These are phyloP conservation scores for Acleris emargana DNA, from an alignment of 2,888 invertebrate species.

Conservation along the genomic window DNA sequence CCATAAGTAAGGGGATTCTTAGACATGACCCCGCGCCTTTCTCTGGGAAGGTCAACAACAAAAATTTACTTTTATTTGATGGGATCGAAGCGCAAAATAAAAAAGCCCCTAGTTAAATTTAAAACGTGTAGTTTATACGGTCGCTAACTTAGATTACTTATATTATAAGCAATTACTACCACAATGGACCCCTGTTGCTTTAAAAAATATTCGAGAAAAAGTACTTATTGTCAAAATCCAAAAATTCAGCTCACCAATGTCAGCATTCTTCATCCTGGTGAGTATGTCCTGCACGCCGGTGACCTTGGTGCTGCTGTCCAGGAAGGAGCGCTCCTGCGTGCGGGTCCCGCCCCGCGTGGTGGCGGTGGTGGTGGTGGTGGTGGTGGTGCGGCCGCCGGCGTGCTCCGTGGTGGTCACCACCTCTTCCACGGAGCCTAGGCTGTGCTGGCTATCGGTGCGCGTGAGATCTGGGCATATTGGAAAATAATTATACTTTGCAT, in stretches of 20 bases:
- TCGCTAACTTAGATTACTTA: too few species aligned
- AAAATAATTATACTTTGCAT: too few species aligned
- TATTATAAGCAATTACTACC: too few species aligned
- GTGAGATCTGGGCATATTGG: constrained; percentile 51
- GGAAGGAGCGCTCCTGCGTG: constrained; percentile 83
- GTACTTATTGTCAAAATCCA: too few species aligned
- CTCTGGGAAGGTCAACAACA: too few species aligned
- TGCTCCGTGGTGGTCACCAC: constrained; percentile 53
- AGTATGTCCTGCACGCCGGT: constrained; percentile 90
- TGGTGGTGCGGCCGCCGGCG: constrained; percentile 52
- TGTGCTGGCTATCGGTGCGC: constrained; percentile 73
- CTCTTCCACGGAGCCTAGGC: constrained; percentile 68
- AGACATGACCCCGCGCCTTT: too few species aligned
- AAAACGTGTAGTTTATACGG: too few species aligned
- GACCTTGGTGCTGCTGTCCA: constrained; percentile 88
- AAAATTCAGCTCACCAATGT: constrained; percentile 78
- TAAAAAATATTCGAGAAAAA: too few species aligned
- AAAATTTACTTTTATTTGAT: too few species aligned
- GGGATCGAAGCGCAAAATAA: too few species aligned
- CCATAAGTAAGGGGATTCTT: background rate
- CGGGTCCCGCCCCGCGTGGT: constrained; percentile 42
- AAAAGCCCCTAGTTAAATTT: too few species aligned
- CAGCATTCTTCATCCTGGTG: constrained; percentile 90
- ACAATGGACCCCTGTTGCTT: too few species aligned
- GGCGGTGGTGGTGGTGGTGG: constrained; percentile 49